Base-by-base conservation (phyloP, 2,113 vertebrate species). In the Galeopterus variegatus region DNA sequence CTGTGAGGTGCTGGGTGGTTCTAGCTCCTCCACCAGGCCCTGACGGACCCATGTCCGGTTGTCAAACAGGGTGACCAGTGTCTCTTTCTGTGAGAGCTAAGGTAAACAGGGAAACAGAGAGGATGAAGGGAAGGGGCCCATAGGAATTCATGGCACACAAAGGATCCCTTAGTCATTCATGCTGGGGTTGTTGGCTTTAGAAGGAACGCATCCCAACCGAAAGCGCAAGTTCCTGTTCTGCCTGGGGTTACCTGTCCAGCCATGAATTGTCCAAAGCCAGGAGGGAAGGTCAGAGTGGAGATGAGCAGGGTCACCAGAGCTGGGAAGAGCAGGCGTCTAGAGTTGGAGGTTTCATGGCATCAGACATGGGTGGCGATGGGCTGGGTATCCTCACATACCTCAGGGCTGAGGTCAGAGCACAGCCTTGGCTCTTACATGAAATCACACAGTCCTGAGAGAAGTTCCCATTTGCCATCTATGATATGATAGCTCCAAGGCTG, bases 211-310 rank as follows among this genome's bases (percentile, higher is more conserved):
- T 28, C 28, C 80, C 41, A 50, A 60, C 36, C 24, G 36, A 89
- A 90, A 52, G 28, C 26, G 9, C 64, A 41, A 2, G 45, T 56
- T 26, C 50, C 79, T 17, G 26, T 72, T 88, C 45, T 64, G 60
- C n/a, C 31, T 13, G 41, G 33, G 0, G 97, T 79, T 99, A 99
- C 99, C 99, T 99, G 99, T 95, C 99, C 99, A 0, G 99, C 99
- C 99, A 99, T 99, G 98, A 99, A 99, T 98, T 99, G 99, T 88
- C 99, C 99, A 11, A 99, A 99, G 94, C 99, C 99, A 0, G 99
- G 99, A 0, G 99, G 99, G 96, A 99, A 99, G 58, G 99, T 99
- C 96, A 99, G 96, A 0, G 99, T 99, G 91, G 99, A 99, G 97
- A 99, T 99, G 58, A 99, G 97, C 88, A 99, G 98, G 0, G 99